Conservation (phyloP, 2,113 vertebrate genomes). For the Junco hyemalis region DNA sequence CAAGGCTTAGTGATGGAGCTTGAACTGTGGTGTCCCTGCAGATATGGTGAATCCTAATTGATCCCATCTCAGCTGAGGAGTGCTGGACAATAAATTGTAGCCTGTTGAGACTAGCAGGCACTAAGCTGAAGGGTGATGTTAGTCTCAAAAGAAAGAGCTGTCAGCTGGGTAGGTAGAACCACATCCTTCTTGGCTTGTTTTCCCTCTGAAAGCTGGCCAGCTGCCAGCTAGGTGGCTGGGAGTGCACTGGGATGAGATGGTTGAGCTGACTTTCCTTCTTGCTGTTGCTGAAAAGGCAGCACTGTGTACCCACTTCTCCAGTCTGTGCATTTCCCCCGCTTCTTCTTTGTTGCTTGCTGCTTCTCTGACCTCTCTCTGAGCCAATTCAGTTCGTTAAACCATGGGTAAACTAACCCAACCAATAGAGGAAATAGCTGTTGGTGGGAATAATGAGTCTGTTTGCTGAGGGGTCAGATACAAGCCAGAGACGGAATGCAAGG, state of each 20-base stretch:
- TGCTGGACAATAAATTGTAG: background rate
- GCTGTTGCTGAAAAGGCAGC: background rate
- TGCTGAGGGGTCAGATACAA: background rate
- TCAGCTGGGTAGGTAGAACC: background rate
- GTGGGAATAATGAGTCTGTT: slow-evolving; percentile 3
- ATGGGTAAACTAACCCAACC: background rate
- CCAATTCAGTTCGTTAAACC: slow-evolving; percentile 36
- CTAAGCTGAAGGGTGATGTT: background rate
- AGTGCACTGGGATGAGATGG: background rate
- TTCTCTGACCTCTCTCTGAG: slow-evolving; percentile 18
- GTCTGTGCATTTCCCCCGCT: background rate
- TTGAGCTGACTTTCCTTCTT: background rate
- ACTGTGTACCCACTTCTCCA: background rate
- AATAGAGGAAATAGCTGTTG: slow-evolving; percentile 22
- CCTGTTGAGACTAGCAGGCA: background rate
- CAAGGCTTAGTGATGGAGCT: background rate
- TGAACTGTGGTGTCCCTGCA: background rate
- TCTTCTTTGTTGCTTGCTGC: background rate
- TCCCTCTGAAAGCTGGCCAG: background rate
- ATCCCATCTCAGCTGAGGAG: background rate
- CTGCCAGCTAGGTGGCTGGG: background rate
- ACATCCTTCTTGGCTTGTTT: background rate
- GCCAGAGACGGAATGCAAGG: slow-evolving; percentile 20
- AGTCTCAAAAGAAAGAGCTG: background rate
- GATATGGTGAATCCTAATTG: rapidly evolving